A percentile compares a stretch with the other conserved stretches of the same genome.
Conservation (phyloP, 30 jellyfish, hydroid and myxozoan species). For the Euphysa ruthae region DNA sequence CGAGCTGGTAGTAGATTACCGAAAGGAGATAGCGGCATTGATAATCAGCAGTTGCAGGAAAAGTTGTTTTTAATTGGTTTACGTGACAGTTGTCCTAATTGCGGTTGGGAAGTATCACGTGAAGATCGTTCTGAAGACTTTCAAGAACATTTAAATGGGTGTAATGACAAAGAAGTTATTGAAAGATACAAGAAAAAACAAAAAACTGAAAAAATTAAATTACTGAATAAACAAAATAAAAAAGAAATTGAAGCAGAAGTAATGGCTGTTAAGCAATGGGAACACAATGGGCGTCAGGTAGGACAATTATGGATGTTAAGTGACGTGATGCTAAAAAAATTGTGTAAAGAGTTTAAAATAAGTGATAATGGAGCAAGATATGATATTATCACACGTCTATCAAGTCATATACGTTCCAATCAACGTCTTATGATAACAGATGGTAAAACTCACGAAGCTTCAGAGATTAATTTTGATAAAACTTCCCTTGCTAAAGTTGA, state of each 20-base stretch:
- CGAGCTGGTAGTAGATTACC: constrained; percentile 24
- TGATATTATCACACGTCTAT: constrained; percentile 16
- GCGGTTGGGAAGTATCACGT: constrained; percentile 32
- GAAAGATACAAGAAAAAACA: neutral
- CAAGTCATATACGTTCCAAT: constrained; percentile 7
- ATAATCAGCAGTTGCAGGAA: constrained; percentile 16
- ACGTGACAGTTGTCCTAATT: constrained; percentile 31
- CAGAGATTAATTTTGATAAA: constrained; percentile 1
- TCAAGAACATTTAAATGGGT: constrained; percentile 1
- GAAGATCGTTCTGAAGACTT: constrained; percentile 25
- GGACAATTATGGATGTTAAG: constrained; percentile 40
- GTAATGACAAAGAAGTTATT: constrained; percentile 2
- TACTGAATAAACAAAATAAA: neutral
- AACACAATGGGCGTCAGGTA: constrained; percentile 38
- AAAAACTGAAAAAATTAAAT: neutral
- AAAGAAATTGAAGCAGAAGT: constrained; percentile 19
- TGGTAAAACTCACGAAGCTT: neutral
- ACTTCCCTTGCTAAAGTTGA: constrained; percentile 9
- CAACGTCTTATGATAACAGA: constrained; percentile 24
- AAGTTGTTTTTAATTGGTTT: constrained; percentile 15
- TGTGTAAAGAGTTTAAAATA: constrained; percentile 2
- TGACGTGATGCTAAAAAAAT: constrained; percentile 21
- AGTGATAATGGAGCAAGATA: neutral
- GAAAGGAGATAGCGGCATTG: neutral
- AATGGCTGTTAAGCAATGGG: constrained; percentile 35